These are phyloP conservation scores for Limnothrissa miodon DNA, from an alignment of 2,113 vertebrate species.

Conservation along the genomic window DNA sequence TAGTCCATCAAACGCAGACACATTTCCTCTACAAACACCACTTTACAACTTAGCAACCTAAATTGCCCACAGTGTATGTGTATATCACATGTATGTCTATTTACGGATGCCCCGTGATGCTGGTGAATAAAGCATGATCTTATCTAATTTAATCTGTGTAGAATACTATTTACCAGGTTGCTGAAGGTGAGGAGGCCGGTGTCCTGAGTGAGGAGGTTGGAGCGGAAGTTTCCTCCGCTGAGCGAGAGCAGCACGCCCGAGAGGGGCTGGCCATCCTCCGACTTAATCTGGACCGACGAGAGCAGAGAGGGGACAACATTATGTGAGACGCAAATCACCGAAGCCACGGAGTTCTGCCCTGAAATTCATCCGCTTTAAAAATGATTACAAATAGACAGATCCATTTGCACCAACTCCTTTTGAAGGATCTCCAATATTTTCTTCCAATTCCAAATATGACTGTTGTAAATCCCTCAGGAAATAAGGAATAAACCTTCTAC, in stretches of 20 bases:
- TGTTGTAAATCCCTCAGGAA: neutral
- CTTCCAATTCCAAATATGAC: neutral
- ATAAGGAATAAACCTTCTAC: neutral
- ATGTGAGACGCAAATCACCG: neutral
- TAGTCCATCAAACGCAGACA: too few species aligned
- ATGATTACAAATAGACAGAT: neutral
- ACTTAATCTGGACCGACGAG: slow-evolving; percentile 75
- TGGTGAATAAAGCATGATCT: too few species aligned
- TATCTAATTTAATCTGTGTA: too few species aligned
- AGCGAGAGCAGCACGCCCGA: slow-evolving; percentile 94
- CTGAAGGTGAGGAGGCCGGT: slow-evolving; percentile 90
- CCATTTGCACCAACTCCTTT: neutral
- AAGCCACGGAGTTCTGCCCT: neutral
- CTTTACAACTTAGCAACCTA: too few species aligned
- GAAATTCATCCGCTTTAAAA: too few species aligned
- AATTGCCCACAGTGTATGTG: too few species aligned
- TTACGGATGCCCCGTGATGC: too few species aligned
- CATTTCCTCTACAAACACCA: too few species aligned
- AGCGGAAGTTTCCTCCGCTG: slow-evolving; percentile 92
- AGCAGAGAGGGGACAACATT: neutral
- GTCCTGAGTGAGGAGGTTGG: slow-evolving; percentile 94
- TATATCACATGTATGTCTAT: too few species aligned
- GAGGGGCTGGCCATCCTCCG: slow-evolving; percentile 86
- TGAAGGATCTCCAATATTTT: neutral
- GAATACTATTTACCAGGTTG: slow-evolving; percentile 79